Conservation (phyloP, 2,797 vertebrate species). For the Falco cherrug region DNA sequence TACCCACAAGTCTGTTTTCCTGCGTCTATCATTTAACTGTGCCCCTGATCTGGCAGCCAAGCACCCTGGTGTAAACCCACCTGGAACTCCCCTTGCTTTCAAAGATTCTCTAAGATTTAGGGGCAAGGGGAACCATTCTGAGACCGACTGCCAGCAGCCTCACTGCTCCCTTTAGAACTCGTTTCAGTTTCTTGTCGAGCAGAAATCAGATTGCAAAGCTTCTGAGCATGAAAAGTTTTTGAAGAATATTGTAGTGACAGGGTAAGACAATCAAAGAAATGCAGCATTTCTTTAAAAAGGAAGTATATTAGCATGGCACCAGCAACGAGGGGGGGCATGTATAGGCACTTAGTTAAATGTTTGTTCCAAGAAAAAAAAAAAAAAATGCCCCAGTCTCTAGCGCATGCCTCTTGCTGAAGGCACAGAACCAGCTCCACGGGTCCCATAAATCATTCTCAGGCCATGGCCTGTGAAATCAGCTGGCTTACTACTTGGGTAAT, state of each 20-base stretch:
- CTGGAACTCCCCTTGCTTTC: conserved; percentile 46
- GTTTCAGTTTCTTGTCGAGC: conserved; percentile 66
- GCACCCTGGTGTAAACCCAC: not conserved
- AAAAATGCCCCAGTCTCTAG: not conserved
- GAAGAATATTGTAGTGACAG: not conserved
- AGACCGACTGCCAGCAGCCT: conserved; percentile 36
- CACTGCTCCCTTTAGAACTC: conserved; percentile 45
- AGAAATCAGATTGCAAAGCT: conserved; percentile 40
- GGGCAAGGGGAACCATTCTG: conserved; percentile 22
- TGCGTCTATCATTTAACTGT: rapidly evolving
- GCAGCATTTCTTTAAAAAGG: not conserved
- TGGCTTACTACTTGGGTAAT: not conserved
- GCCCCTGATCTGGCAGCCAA: not conserved
- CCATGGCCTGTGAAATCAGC: not conserved
- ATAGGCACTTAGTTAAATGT: not conserved
- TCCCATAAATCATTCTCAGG: not conserved
- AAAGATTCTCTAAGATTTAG: conserved; percentile 55
- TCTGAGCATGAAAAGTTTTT: not conserved
- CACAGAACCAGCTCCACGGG: not conserved
- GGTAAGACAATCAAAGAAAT: not conserved
- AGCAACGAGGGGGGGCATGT: rapidly evolving
- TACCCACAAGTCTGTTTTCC: not conserved
- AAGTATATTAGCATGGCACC: not conserved
- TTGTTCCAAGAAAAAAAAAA: not conserved
- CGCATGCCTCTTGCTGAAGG: not conserved